Base-by-base conservation (phyloP, 2,888 invertebrate species). In the Amaurobius ferox region DNA sequence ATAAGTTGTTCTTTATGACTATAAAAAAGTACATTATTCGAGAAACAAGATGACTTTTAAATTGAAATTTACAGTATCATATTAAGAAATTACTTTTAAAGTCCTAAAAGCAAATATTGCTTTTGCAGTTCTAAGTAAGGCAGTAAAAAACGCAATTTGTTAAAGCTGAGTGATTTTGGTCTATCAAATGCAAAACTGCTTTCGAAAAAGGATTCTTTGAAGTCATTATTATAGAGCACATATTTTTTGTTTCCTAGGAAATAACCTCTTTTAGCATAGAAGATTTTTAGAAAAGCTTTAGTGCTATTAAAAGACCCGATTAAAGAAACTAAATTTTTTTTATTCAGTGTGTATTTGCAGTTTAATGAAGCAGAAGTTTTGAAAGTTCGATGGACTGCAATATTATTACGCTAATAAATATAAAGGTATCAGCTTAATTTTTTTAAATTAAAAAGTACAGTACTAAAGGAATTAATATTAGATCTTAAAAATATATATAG, bases 11-110 rank as follows among this genome's bases (percentile, higher is more conserved):
- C n/a, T n/a, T n/a, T n/a, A 44, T 44, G 44, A 2, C 9, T 44
- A 44, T 13, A 9, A 44, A 44, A 44, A 44, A 16, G 16, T 16
- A 44, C 44, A 44, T 44, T 44, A 16, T 13, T 16, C 16, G 16
- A 44, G 44, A 44, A 44, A 44, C 16, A 44, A 7, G 44, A 44
- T 7, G 11, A 9, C 16, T 16, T 44, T 44, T 44, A 44, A 44
- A 44, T 44, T 16, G 44, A 44, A 44, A 44, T 44, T 44, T 44
- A 44, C 44, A 44, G 44, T 44, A 44, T 16, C 44, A 16, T 16
- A 44, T 44, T 44, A 44, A 44, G 44, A 44, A 44, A 44, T 44
- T 44, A 44, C 16, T 44, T 44, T 44, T 44, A 44, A 44, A 44
- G 44, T 16, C 16, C 16, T 44, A 44, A 44, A 16, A 44, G 44